Percentiles rank a stretch among this genome's conserved stretches.
Conservation (phyloP, 2,888 invertebrate genomes). For the Megamerina dolium region DNA sequence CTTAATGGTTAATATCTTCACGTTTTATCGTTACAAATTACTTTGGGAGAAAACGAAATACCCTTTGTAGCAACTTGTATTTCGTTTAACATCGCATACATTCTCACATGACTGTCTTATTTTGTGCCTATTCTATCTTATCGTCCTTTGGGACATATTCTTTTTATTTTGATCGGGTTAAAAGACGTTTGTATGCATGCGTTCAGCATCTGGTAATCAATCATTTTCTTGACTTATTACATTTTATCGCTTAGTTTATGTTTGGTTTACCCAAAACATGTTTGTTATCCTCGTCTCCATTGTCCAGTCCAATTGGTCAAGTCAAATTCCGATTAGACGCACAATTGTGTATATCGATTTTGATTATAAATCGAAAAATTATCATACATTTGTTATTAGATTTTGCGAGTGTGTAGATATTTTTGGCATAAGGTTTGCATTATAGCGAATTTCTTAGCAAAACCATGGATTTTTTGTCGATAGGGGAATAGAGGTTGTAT, state of each 20-base stretch:
- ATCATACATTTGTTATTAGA: too few species aligned
- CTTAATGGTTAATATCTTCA: conserved; percentile 18
- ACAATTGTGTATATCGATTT: conserved; percentile 19
- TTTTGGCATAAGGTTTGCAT: too few species aligned
- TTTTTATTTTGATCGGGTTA: too few species aligned
- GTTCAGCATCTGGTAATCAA: conserved; percentile 32
- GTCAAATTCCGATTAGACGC: background rate
- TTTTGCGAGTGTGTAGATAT: too few species aligned
- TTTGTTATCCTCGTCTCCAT: too few species aligned
- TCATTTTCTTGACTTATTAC: conserved; percentile 35
- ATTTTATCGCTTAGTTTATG: conserved; percentile 9
- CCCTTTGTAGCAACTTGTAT: conserved; percentile 19
- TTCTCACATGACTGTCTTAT: too few species aligned
- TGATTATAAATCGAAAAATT: conserved; percentile 47
- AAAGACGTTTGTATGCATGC: conserved; percentile 13
- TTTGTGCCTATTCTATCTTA: conserved; percentile 3
- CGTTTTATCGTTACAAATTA: conserved; percentile 38
- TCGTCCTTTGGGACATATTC: conserved; percentile 17
- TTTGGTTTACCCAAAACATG: conserved; percentile 4
- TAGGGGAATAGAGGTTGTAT: too few species aligned
- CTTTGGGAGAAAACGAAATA: too few species aligned
- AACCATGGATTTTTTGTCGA: too few species aligned
- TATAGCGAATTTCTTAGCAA: too few species aligned
- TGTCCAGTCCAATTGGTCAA: background rate
- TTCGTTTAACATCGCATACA: too few species aligned